Evolutionary conservation across 1,140 invertebrate species (phyloP), one percentile per base, ranked within the genome.

Genomic region (Brachystomella parvula): DNA sequence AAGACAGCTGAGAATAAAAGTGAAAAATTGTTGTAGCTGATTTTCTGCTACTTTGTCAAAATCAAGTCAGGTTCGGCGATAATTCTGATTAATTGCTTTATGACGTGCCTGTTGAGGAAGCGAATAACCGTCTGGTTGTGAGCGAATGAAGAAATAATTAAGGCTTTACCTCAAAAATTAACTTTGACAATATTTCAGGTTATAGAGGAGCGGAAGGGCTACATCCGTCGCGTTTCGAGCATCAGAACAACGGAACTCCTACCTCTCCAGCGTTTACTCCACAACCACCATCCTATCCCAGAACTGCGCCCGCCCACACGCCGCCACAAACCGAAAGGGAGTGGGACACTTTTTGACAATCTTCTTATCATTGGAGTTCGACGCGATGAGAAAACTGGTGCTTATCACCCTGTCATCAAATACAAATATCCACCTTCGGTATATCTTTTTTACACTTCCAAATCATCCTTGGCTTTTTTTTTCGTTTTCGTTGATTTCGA

Each of bases 281-380:
- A 71, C 28, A 56, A 63, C 44, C 63, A 74, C 76, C 17, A 75
- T 75, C 68, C 77, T 77, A 12, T 74, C 71, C 63, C 44, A 66
- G 74, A 65, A 28, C 9, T n/a, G 6, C 24, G 12, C 49, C 49
- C 49, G 6, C 24, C 49, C 6, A 19, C 24, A 17, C 12, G 24
- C 6, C 49, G 24, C 24, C 12, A 24, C 12, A 53, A 53, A 17
- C 6, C 12, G 24, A 6, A 3, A 19, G 62, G 33, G 29, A 77
- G 77, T 29, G 75, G 77, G 47, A 76, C 82, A 3, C 71, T 87
- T 57, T 87, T 87, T 73, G 82, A 86, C 71, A 81, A 83, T 29
- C 83, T 85, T 72, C 71, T 87, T 6, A 76, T 87, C 21, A 83
- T 88, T 33, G 86, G 84, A 1, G 76, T 85, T 63, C 83, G 85